These are phyloP conservation scores for Stegana nigrithorax DNA, from an alignment of 2,888 invertebrate species.

Conservation along the genomic window DNA sequence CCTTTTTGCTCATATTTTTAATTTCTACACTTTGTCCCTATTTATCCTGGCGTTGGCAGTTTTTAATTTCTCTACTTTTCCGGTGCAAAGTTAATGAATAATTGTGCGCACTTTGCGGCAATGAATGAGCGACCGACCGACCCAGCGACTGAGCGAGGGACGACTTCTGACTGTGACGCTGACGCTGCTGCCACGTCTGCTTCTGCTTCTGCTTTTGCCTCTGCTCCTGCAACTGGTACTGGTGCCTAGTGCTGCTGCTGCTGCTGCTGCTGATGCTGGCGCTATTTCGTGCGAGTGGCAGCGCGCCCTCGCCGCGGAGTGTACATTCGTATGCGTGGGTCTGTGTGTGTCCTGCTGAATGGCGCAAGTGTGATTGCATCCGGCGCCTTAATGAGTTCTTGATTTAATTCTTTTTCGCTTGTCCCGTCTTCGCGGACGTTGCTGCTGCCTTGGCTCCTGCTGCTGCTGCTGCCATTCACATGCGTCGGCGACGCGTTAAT, in stretches of 20 bases:
- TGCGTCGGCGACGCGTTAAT: conserved; percentile 3
- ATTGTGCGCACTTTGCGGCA: conserved; percentile 62
- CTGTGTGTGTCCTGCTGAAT: conserved; percentile 41
- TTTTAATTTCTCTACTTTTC: conserved; percentile 65
- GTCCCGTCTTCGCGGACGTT: not conserved
- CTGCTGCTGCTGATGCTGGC: not conserved
- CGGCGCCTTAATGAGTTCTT: conserved; percentile 67
- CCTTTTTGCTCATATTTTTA: conserved; percentile 55
- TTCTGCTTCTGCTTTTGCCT: not conserved
- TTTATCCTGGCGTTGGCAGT: conserved; percentile 65
- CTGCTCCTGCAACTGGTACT: not conserved
- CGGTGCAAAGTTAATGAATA: conserved; percentile 67
- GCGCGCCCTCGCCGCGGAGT: not conserved
- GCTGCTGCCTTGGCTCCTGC: not conserved
- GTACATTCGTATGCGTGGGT: not conserved
- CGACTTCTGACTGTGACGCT: not conserved
- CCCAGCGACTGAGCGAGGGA: conserved; percentile 13
- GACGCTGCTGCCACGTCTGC: not conserved
- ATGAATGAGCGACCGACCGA: conserved; percentile 23
- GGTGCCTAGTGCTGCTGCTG: not conserved
- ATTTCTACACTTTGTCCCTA: conserved; percentile 63
- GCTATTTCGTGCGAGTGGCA: not conserved
- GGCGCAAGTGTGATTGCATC: conserved; percentile 66
- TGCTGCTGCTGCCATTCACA: not conserved
- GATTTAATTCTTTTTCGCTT: conserved; percentile 53